Evolutionary conservation across 1,140 invertebrate species (phyloP), one percentile per base, ranked within the genome.

Genomic region (Zaprionus nigranus): DNA sequence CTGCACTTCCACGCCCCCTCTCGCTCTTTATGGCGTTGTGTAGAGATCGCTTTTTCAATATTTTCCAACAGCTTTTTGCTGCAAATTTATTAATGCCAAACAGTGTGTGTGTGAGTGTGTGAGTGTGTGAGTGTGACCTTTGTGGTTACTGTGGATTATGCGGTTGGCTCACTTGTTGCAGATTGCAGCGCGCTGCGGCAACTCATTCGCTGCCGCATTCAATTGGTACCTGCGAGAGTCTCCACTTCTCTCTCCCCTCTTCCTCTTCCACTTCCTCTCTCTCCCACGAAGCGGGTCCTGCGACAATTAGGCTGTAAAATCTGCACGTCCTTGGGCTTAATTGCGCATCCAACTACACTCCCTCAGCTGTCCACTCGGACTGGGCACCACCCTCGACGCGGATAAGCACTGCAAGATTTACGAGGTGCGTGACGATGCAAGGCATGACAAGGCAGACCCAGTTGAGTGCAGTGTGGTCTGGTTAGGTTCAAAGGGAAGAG

Each of bases 21-120:
- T 30, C 5, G 9, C 49, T 68, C 78, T 85, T 84, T 77, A 81
- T 84, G 82, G 61, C 75, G 60, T 65, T 85, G 75, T 86, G 82
- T 85, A 82, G 83, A 88, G 80, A 88, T 86, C 84, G 84, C 57
- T 88, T 86, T 86, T 86, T 87, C 83, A 86, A 86, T 86, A 86
- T 86, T 86, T 86, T 80, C 66, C 77, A 76, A 77, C 76, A 82
- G 75, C 70, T 85, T 84, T 84, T 84, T 81, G 56, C 70, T 60
- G 66, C 62, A 81, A 70, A 80, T 86, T 86, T 86, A 86, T 86
- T 87, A 86, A 86, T 86, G 75, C 82, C 78, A 79, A 78, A 65
- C 60, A 53, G 20, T 11, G 46, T 51, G n/a, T 53, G 34, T 49
- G 36, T 26, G 51, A 24, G 56, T 26, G 38, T 60, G 51, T 28